phyloP scores from a whole-genome alignment of 2,888 invertebrate genomes.

The Osedax frankpressi region DNA sequence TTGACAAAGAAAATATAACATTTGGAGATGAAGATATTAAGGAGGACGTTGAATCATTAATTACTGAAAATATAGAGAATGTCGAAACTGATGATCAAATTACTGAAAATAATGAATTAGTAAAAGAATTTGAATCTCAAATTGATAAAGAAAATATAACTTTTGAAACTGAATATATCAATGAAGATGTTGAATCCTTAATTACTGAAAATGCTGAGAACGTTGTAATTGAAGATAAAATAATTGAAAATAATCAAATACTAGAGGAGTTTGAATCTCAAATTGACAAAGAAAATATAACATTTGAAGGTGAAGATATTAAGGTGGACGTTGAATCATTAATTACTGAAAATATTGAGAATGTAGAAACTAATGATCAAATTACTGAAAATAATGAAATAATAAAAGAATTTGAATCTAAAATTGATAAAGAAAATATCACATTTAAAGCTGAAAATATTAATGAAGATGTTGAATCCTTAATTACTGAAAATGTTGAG shows the following conservation, averaged over 20 bases:
- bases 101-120: neutral
- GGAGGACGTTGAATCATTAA: neutral
- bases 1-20: neutral
- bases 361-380: neutral
- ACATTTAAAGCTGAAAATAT: neutral
- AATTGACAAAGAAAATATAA: neutral
- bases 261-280: neutral
- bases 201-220: neutral
- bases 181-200: neutral
- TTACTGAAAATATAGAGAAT: neutral
- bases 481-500: neutral
- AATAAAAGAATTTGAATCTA: neutral
- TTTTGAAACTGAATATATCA: neutral
- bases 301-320: neutral
- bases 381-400: neutral
- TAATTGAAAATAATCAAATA: neutral
- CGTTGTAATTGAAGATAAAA: neutral
- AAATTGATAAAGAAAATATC: neutral
- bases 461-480: neutral
- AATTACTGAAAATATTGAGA: neutral
- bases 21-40: neutral
- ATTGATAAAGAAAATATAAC: neutral
- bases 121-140: neutral
- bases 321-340: neutral
- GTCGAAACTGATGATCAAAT: neutral